phyloP scores from a whole-genome alignment of 64 coral and sea anemone species.

The Acropora tenuis region DNA sequence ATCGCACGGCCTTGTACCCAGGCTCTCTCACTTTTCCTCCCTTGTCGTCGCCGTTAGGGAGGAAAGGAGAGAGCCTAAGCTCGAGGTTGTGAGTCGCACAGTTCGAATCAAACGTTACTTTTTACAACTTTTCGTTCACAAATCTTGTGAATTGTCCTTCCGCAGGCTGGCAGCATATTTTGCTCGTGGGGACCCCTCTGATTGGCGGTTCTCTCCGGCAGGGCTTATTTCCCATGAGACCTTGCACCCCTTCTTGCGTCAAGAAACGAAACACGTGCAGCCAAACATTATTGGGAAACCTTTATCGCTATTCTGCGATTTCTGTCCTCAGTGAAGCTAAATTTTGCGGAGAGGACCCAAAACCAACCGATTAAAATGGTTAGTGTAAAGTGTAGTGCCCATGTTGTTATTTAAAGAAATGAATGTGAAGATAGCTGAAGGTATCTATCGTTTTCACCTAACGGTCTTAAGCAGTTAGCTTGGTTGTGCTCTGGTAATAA shows the following conservation, averaged over 20 bases:
- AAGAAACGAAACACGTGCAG: neutral
- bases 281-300: neutral
- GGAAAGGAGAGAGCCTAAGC: no score
- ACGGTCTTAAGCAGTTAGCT: neutral
- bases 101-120: no score
- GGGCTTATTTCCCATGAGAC: neutral
- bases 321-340: conserved; percentile 47
- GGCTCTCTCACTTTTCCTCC: no score
- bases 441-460: neutral
- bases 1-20: no score
- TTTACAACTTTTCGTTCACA: no score
- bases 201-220: neutral
- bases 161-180: no score
- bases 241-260: neutral
- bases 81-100: no score
- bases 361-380: conserved; percentile 18
- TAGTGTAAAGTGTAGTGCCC: neutral
- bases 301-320: neutral
- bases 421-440: neutral
- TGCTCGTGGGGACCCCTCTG: no score
- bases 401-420: neutral
- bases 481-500: no score
- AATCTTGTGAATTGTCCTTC: no score
- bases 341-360: conserved; percentile 46
- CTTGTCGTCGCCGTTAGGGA: no score